phyloP scores from a whole-genome alignment of 2,113 vertebrate genomes.

The Azemiops feae region DNA sequence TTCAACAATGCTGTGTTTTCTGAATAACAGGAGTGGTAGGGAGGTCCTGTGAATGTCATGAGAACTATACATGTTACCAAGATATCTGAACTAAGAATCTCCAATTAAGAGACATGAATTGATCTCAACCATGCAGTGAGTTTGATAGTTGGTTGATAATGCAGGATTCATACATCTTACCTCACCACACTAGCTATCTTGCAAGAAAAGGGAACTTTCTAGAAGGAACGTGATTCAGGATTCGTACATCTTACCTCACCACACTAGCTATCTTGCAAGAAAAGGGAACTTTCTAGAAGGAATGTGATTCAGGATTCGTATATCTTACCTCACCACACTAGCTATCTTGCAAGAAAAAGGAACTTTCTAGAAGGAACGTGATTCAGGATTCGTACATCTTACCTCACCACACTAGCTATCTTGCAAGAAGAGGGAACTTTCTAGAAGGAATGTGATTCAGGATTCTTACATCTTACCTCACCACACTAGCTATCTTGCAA shows the following conservation, averaged over 20 bases:
- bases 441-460: neutral
- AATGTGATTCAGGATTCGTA: neutral
- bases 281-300: neutral
- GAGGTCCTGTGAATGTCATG: neutral
- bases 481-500: neutral
- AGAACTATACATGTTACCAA: neutral
- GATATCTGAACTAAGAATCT: neutral
- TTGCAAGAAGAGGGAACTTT: neutral
- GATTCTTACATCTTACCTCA: neutral
- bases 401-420: neutral
- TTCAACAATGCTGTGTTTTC: neutral
- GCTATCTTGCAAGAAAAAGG: too few species aligned
- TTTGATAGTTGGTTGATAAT: neutral
- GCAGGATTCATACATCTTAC: neutral
- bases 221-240: too few species aligned
- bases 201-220: too few species aligned
- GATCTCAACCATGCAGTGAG: neutral
- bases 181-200: too few species aligned
- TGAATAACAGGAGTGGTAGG: neutral
- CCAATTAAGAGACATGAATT: neutral
- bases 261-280: neutral
- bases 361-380: too few species aligned
- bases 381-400: too few species aligned
- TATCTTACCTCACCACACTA: too few species aligned
- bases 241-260: neutral